phyloP scores from a whole-genome alignment of 2,113 vertebrate genomes.

The Oophaga pumilio region DNA sequence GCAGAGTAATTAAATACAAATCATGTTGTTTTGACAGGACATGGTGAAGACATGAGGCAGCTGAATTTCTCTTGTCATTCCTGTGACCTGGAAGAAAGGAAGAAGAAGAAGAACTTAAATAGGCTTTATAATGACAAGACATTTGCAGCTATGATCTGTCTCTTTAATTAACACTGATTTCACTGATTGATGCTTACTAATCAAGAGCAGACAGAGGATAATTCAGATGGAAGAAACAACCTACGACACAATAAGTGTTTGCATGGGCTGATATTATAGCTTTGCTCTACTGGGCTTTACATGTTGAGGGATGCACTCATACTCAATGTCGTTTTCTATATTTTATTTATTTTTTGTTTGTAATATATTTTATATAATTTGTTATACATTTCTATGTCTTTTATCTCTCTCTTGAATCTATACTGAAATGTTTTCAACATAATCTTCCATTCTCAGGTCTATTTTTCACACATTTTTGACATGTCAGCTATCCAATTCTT shows the following conservation, averaged over 20 bases:
- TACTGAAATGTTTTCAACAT: not conserved
- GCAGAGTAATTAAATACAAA: constrained; percentile 58
- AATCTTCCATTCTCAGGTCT: not conserved
- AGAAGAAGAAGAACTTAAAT: constrained; percentile 32
- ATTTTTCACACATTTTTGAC: not conserved
- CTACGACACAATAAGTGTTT: not conserved
- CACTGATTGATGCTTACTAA: constrained; percentile 46
- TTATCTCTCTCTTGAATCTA: not conserved
- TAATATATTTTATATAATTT: not conserved
- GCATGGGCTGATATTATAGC: not conserved
- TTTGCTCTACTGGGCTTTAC: not conserved
- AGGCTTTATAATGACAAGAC: constrained; percentile 44
- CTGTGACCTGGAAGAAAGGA: constrained; percentile 46
- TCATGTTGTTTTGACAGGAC: constrained; percentile 56
- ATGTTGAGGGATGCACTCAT: not conserved
- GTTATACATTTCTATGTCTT: not conserved
- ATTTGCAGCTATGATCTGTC: constrained; percentile 21
- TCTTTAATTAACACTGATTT: constrained; percentile 50
- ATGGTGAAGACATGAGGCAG: constrained; percentile 39
- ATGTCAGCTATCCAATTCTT: not conserved
- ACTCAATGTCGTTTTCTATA: not conserved
- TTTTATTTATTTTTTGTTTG: not conserved
- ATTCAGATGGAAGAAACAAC: not conserved
- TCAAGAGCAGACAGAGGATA: constrained; percentile 25
- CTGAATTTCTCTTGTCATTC: constrained; percentile 53